Base-by-base conservation (phyloP, 2,797 vertebrate species). In the Bradypus variegatus region DNA sequence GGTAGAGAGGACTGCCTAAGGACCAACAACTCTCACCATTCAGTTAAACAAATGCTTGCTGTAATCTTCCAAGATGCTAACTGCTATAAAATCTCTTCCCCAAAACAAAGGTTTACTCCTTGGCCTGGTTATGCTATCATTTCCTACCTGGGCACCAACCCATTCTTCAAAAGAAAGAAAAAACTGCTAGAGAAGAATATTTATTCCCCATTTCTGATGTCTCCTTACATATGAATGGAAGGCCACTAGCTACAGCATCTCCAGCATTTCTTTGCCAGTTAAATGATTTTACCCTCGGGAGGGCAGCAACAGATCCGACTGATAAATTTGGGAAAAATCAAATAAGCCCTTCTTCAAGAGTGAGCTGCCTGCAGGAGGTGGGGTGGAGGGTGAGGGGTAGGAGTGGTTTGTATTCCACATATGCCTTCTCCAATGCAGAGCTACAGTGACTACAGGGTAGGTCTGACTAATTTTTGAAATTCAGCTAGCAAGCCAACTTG, bases 101-200 rank as follows among this genome's bases (percentile, higher is more conserved):
- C 33, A 25, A 93, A 85, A 92, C 75, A 92, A 86, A 89, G 67
- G 64, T 83, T 88, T 82, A 88, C 27, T 90, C 67, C 58, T 67
- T 62, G 83, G 65, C 48, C 48, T 67, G 33, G 65, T 90, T 55
- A 53, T 7, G 8, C 80, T 82, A 15, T 33, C 50, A 3, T 78
- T 76, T 93, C 72, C 72, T 83, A 69, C 36, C 50, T 48, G 25
- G 31, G 48, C 36, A 80, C 27, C 72, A 93, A 80, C 25, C 33
- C 36, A 76, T 70, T 79, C 21, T 70, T 76, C 76, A 53, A 23
- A 65, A 70, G 67, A 77, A 82, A 65, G 38, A 92, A 60, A 27
- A 60, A 79, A 25, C 19, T 85, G 53, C 65, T 38, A 69, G 6
- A 88, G 38, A 25, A 41, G 31, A 38, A 16, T 1, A 0, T 25